These are phyloP conservation scores for Octopus bimaculoides DNA, from an alignment of 1,140 invertebrate genomes.

Conservation along the genomic window DNA sequence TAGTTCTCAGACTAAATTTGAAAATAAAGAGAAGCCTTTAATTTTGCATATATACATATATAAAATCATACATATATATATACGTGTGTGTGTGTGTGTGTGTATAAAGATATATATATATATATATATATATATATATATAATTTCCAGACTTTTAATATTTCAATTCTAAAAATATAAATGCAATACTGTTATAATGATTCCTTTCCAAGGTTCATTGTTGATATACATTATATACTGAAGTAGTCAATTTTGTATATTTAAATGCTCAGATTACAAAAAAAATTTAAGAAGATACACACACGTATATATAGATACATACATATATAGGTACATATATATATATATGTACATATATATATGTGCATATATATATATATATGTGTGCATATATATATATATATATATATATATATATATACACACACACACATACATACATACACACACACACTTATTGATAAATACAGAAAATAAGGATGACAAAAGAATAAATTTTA, in stretches of 20 bases:
- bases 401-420: conserved; percentile 4
- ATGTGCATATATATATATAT: neutral
- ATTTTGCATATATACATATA: neutral
- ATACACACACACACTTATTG: neutral
- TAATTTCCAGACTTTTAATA: neutral
- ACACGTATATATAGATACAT: neutral
- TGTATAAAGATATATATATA: neutral
- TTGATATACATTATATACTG: no score
- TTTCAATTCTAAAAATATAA: no score
- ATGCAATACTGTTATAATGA: no score
- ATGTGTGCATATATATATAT: neutral
- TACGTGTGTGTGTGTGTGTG: neutral
- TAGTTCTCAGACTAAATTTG: no score
- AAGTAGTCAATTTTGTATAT: no score
- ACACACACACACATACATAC: neutral
- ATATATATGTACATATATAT: neutral
- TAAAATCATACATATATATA: neutral
- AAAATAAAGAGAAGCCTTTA: no score
- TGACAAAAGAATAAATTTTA: neutral
- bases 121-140: neutral
- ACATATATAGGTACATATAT: neutral
- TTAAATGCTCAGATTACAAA: no score
- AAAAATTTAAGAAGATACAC: neutral
- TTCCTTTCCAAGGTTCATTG: no score
- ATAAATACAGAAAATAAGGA: neutral